Evolutionary conservation across 2,797 vertebrate species (phyloP).

Genomic region (Sus cebifrons): DNA sequence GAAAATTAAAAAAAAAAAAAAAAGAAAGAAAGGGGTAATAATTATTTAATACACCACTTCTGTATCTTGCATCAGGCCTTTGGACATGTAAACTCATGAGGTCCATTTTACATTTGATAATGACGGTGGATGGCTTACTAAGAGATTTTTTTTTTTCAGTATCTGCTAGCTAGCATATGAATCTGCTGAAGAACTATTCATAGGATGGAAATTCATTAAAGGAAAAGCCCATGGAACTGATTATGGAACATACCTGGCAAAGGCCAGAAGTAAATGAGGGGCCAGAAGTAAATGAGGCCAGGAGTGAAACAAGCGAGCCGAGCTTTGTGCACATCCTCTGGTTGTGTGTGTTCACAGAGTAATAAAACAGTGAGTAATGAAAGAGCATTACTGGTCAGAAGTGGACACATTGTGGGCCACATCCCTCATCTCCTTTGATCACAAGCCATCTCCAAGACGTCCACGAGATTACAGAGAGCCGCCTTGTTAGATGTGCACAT

Average conservation of each 20-base stretch:
- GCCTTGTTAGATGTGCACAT: no score
- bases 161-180: background rate
- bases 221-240: background rate
- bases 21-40: background rate
- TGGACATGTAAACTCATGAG: background rate
- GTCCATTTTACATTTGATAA: background rate
- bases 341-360: no score
- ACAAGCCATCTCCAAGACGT: no score
- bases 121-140: background rate
- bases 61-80: background rate
- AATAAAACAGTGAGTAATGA: no score
- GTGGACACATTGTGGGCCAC: no score
- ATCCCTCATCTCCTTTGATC: no score
- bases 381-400: no score
- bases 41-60: background rate
- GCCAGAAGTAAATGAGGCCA: no score
- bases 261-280: background rate
- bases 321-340: background rate
- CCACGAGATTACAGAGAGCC: no score
- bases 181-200: slow-evolving; percentile 11
- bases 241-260: background rate
- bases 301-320: no score
- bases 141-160: background rate
- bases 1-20: no score
- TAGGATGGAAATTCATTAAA: background rate